Base-by-base conservation (phyloP, 2,888 invertebrate genomes). In the Zaprionus bogoriensis region DNA sequence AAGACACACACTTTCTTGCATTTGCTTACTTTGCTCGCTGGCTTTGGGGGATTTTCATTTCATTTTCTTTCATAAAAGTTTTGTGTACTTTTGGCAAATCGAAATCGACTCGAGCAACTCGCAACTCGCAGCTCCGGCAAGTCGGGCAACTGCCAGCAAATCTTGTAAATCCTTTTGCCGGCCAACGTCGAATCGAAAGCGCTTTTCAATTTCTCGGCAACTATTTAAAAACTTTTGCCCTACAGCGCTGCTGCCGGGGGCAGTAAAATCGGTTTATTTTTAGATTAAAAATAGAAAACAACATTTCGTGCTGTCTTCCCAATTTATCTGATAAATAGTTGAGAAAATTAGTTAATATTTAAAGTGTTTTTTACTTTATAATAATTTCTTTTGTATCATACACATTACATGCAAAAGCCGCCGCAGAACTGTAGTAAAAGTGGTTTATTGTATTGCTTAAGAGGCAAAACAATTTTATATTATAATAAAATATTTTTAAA, bases 81-180 rank as follows among this genome's bases (percentile, higher is more conserved):
- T 74, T 83, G 67, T 79, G 64, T 79, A 82, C 70, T 82, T 79
- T 76, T 57, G 57, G 55, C 73, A 80, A 86, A 86, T 79, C 86
- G 77, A 86, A 80, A 73, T 83, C 83, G 80, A 79, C 50, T 57
- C 72, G 42, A 62, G 30, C n/a, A 20, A 32, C 20, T 47, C 47
- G 19, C 27, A 47, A 19, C 20, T 39, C 27, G n/a, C 47, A 12
- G 44, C 42, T 48, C 4, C 9, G 19, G 28, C 30, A 44, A 44
- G 38, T 51, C 38, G 45, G 54, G 30, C n/a, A n/a, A n/a, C n/a
- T n/a, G n/a, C n/a, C 27, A 41, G 50, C 52, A 66, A 80, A 73
- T 65, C 77, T 57, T 67, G 67, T 60, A 78, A 85, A 78, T 67
- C 80, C 74, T 59, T 76, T 55, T 61, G 53, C 61, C 41, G 77